These are phyloP conservation scores for Papilio demoleus DNA, from an alignment of 2,888 invertebrate genomes.

Conservation along the genomic window DNA sequence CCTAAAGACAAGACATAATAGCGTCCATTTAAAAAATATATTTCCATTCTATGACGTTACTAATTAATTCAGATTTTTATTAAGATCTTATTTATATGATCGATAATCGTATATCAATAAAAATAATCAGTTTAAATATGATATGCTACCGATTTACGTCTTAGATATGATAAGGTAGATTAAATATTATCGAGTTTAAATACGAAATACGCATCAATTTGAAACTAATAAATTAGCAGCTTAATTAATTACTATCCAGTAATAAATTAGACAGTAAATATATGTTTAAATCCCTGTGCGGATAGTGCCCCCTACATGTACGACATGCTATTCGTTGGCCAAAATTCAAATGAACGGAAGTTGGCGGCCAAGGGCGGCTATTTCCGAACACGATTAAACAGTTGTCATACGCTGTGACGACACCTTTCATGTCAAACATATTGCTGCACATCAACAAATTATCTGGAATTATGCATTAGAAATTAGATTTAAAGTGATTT, in stretches of 20 bases:
- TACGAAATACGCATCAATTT: conserved; percentile 3
- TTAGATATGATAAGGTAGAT: neutral
- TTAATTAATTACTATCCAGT: conserved; percentile 8
- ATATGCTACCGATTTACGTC: neutral
- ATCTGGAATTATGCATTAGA: neutral
- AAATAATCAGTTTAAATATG: conserved; percentile 2
- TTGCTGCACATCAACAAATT: neutral
- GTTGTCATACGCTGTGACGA: conserved; percentile 14
- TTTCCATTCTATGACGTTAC: neutral
- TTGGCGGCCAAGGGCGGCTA: conserved; percentile 58
- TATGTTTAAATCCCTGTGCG: conserved; percentile 19
- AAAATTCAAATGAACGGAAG: conserved; percentile 58
- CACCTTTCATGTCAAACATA: conserved; percentile 16
- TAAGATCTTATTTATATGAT: neutral
- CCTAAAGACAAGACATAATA: too few relatives aligned
- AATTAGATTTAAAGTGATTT: neutral
- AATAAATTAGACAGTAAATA: conserved; percentile 41
- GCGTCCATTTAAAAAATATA: too few relatives aligned
- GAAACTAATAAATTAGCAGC: neutral
- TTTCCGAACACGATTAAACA: conserved; percentile 52
- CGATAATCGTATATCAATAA: neutral
- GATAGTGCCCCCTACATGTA: conserved; percentile 45
- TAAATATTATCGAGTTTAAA: neutral
- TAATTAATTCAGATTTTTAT: neutral
- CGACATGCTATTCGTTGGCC: conserved; percentile 53